Evolutionary conservation across 1,140 invertebrate species (phyloP).

Genomic region (Telenomus remus): DNA sequence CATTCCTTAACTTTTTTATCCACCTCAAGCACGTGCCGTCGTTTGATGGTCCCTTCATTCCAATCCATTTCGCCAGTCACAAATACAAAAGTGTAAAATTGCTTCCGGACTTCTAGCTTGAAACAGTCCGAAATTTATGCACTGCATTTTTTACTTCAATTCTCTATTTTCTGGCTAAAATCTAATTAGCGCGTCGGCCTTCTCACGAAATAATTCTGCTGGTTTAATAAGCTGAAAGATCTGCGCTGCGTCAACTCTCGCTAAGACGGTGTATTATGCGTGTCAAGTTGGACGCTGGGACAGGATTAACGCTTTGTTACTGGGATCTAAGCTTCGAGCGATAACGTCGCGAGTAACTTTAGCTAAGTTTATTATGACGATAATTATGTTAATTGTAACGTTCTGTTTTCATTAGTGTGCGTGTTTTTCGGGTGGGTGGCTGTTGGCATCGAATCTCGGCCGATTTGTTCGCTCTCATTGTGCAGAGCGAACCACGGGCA

Average conservation of each 20-base stretch:
- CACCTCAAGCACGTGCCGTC: too few species aligned
- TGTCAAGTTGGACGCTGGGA: conserved; percentile 22
- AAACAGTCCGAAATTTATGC: too few species aligned
- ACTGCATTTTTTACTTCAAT: too few species aligned
- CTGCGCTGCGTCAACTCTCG: conserved; percentile 15
- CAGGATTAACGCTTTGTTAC: conserved; percentile 28
- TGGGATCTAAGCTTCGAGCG: conserved; percentile 1
- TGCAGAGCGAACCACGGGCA: conserved; percentile 39
- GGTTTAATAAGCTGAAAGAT: conserved; percentile 45
- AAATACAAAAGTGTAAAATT: too few species aligned
- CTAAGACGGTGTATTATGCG: conserved; percentile 25
- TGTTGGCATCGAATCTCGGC: conserved; percentile 38
- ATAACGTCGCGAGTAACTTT: conserved; percentile 27
- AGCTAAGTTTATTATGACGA: conserved; percentile 61
- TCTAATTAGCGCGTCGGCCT: conserved; percentile 20
- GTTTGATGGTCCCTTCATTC: too few species aligned
- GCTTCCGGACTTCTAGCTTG: too few species aligned
- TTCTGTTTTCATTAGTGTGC: conserved; percentile 62
- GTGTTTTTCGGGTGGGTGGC: conserved; percentile 26
- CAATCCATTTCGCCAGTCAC: too few species aligned
- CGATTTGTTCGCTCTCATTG: conserved; percentile 50
- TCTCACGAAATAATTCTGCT: conserved; percentile 24
- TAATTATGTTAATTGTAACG: conserved; percentile 67
- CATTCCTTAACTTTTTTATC: too few species aligned
- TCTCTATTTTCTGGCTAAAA: not conserved